phyloP scores from a whole-genome alignment of 2,797 vertebrate genomes.

The Nasua narica region DNA sequence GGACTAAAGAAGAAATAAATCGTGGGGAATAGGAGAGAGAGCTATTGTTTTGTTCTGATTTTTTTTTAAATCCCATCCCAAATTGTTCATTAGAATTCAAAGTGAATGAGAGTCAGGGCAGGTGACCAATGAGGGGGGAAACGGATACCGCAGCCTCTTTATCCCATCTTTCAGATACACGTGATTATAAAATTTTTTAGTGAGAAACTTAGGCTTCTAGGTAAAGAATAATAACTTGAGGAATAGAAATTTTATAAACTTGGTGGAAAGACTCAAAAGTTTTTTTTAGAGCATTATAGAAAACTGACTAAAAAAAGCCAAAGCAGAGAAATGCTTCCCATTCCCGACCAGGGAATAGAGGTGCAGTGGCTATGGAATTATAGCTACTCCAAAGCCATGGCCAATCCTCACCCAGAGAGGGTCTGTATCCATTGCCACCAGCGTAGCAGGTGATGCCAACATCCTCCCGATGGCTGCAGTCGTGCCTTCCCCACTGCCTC shows the following conservation, averaged over 20 bases:
- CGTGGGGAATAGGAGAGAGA: no score
- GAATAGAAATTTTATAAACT: not conserved
- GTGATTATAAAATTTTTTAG: not conserved
- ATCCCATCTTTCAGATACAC: not conserved
- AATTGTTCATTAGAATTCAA: not conserved
- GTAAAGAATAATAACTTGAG: not conserved
- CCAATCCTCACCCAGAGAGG: slow-evolving; percentile 85
- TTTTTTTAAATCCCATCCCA: not conserved
- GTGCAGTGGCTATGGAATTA: not conserved
- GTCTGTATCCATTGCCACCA: slow-evolving; percentile 80
- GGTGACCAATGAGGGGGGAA: no score
- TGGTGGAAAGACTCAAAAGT: not conserved
- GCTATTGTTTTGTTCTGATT: not conserved
- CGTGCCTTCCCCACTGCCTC: slow-evolving; percentile 90
- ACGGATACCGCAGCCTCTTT: not conserved
- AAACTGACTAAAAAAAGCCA: not conserved
- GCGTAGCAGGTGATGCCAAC: slow-evolving; percentile 89
- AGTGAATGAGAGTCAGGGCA: not conserved
- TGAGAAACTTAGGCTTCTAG: not conserved
- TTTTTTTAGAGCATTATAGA: not conserved
- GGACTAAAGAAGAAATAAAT: not conserved
- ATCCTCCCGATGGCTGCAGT: slow-evolving; percentile 93
- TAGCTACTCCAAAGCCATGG: not conserved
- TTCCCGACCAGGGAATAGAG: not conserved
- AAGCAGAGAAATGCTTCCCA: not conserved